A percentile compares a stretch with the other conserved stretches of the same genome.
phyloP scores from a whole-genome alignment of 2,113 vertebrate genomes.

The Hydropotes inermis region DNA sequence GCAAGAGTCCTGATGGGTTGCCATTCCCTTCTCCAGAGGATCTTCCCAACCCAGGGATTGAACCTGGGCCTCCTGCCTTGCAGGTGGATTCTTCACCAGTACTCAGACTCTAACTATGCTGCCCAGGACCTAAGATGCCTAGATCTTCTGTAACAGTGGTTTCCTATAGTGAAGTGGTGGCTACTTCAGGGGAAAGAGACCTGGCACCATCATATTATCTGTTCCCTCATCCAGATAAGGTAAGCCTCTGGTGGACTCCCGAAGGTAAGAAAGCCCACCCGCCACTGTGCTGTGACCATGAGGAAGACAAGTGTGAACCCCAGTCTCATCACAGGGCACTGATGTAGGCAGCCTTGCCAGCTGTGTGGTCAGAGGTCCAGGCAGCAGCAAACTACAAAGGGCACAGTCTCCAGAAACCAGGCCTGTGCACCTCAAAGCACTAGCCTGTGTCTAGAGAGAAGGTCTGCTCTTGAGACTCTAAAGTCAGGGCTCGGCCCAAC shows the following conservation, averaged over 20 bases:
- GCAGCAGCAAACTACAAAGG: background rate
- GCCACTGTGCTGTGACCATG: background rate
- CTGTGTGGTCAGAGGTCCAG: background rate
- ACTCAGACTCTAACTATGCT: background rate
- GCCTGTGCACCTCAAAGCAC: background rate
- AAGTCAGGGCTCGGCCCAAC: background rate
- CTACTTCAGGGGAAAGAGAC: background rate
- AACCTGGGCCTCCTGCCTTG: background rate
- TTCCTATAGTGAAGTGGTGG: background rate
- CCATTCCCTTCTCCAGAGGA: background rate
- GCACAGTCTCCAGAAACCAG: background rate
- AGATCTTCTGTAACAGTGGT: background rate
- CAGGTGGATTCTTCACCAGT: background rate
- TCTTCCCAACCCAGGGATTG: background rate
- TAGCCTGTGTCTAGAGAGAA: background rate
- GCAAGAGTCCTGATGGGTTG: background rate
- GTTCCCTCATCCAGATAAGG: background rate
- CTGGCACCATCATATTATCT: background rate
- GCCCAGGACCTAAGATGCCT: background rate
- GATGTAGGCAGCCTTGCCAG: background rate
- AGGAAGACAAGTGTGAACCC: background rate
- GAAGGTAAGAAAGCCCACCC: background rate
- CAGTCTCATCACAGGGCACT: background rate
- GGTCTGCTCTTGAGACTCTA: background rate
- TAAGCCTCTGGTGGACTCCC: background rate